phyloP scores from a whole-genome alignment of 2,797 vertebrate species.

The Takifugu rubripes region DNA sequence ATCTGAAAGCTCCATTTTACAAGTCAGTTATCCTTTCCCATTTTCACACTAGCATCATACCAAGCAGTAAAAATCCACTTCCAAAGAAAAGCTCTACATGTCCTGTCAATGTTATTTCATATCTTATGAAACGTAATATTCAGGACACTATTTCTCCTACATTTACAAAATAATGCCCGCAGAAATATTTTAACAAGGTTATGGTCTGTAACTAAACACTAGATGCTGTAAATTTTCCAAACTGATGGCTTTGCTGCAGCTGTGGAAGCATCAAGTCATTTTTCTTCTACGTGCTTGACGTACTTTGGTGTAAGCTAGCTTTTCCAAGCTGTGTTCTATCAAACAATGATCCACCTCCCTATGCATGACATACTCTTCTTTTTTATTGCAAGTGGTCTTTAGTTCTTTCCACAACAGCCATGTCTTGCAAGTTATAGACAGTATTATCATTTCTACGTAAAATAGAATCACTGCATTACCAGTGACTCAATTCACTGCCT shows the following conservation, averaged over 20 bases:
- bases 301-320: slow-evolving; percentile 21
- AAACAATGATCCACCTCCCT: slow-evolving; percentile 38
- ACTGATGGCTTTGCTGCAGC: slow-evolving; percentile 20
- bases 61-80: slow-evolving; percentile 43
- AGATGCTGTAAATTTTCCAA: slow-evolving; percentile 29
- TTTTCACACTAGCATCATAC: slow-evolving; percentile 29
- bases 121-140: slow-evolving; percentile 9
- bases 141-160: not conserved
- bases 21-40: slow-evolving; percentile 33
- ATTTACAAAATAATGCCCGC: slow-evolving; percentile 21
- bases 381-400: slow-evolving; percentile 40
- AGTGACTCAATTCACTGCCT: slow-evolving; percentile 20
- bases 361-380: slow-evolving; percentile 42
- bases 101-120: slow-evolving; percentile 15
- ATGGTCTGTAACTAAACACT: slow-evolving; percentile 31
- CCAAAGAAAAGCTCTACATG: slow-evolving; percentile 36
- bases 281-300: no score
- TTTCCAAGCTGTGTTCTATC: slow-evolving; percentile 26
- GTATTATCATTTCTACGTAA: slow-evolving; percentile 31
- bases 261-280: slow-evolving; percentile 6
- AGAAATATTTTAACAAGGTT: slow-evolving; percentile 61
- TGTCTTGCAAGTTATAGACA: slow-evolving; percentile 48
- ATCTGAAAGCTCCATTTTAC: slow-evolving; percentile 43
- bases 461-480: slow-evolving; percentile 26
- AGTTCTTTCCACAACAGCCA: slow-evolving; percentile 58